Evolutionary conservation across 2,797 vertebrate genomes (phyloP), one percentile per base, ranked within the genome.

Genomic region (Antrozous pallidus): DNA sequence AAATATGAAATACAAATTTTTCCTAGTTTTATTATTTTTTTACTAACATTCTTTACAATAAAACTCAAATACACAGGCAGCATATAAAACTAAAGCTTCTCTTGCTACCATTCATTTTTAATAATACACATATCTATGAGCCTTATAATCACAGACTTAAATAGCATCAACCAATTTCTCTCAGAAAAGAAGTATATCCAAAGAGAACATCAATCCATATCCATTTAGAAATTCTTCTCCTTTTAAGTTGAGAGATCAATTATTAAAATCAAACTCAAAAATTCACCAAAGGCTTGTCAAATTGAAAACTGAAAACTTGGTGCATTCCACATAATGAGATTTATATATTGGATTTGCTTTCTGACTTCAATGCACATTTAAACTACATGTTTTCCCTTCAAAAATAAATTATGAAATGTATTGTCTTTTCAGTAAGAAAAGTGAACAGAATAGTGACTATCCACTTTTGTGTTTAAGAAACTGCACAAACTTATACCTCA

Each of bases 241-340:
- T 83, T 80, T 86, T 63, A 93, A 95, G 36, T 40, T 13, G 71
- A 75, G 17, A 88, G 78, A 96, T 95, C 45, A 91, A 71, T 89
- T 45, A 94, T 95, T 97, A 95, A 91, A 87, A 11, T 69, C 12
- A 74, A 65, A 87, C n/a, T 90, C 38, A 75, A 83, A 91, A 61
- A 85, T 5, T 28, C 36, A 95, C 7, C 56, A 93, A 92, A 67
- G 42, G 2, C 56, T 93, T 58, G 47, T 93, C 13, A 82, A 17
- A 92, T 28, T 93, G 11, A 40, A 95, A 93, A 89, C 51, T 92
- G 22, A 51, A 28, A 93, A 77, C 75, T 77, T 96, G 36, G 77
- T 16, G 1, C 86, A 85, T 89, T 51, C 10, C 61, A 22, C 1
- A 12, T 13, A 71, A 88, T 14, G 17, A 58, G 94, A 38, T 93